Evolutionary conservation across 2,113 vertebrate genomes (phyloP).

Genomic region (Stegostoma tigrinum): DNA sequence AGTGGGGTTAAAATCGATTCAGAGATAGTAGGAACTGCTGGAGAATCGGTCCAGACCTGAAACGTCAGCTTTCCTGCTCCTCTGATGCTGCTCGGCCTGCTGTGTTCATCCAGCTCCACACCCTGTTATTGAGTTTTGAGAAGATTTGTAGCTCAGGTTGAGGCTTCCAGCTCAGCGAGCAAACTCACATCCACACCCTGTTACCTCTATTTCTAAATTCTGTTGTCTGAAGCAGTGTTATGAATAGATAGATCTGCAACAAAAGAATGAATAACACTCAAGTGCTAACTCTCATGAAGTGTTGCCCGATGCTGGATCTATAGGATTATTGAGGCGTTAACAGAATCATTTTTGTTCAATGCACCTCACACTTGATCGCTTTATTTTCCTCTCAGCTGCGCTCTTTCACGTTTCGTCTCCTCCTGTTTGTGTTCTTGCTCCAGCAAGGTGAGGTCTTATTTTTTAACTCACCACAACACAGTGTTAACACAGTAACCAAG

Average conservation of each 20-base stretch:
- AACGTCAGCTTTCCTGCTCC: no score
- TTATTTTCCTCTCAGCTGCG: background rate
- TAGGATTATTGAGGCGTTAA: background rate
- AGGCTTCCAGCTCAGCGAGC: no score
- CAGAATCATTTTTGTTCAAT: background rate
- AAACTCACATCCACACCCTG: no score
- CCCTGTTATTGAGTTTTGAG: no score
- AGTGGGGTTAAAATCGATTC: no score
- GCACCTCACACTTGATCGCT: background rate
- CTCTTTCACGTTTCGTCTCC: background rate
- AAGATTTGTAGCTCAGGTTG: no score
- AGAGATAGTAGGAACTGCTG: no score
- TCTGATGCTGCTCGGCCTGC: no score
- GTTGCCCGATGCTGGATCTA: background rate
- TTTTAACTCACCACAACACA: background rate
- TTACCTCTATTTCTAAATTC: no score
- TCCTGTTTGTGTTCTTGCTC: background rate
- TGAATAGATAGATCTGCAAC: background rate
- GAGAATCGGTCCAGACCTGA: no score
- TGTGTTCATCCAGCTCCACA: no score
- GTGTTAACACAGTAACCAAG: background rate
- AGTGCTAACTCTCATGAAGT: background rate
- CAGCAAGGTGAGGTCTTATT: background rate
- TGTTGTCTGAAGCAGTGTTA: background rate
- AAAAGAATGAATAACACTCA: background rate